Percentiles rank a stretch among this genome's conserved stretches.
Evolutionary conservation across 2,113 vertebrate species (phyloP).

Genomic region (Ctenomys sociabilis): DNA sequence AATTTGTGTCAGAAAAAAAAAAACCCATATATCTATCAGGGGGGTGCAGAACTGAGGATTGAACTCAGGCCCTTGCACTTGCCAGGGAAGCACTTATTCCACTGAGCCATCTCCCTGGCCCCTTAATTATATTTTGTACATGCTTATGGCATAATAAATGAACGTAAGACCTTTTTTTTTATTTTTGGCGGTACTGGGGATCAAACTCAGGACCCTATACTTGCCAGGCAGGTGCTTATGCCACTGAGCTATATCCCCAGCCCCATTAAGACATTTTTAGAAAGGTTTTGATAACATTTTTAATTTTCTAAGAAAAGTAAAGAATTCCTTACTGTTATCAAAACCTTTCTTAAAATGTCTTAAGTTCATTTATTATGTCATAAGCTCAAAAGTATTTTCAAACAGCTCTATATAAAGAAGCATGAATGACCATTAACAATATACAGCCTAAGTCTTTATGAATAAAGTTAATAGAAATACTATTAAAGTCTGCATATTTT

Average conservation of each 20-base stretch:
- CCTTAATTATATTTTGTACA: neutral
- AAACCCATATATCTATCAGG: no score
- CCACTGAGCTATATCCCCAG: no score
- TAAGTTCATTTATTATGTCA: no score
- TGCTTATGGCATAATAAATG: conserved; percentile 19
- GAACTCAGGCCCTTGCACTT: no score
- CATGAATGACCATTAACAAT: conserved; percentile 79
- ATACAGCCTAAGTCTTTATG: conserved; percentile 81
- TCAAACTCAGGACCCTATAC: no score
- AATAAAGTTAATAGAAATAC: conserved; percentile 64
- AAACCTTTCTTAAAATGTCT: no score
- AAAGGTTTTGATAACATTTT: neutral
- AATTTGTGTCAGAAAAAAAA: neutral
- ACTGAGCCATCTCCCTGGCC: no score
- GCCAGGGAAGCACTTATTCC: no score
- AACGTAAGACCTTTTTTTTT: conserved; percentile 33
- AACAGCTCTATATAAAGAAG: conserved; percentile 79
- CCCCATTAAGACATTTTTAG: neutral
- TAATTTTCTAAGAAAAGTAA: neutral
- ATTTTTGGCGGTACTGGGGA: neutral
- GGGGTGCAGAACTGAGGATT: no score
- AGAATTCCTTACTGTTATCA: no score
- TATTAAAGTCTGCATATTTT: conserved; percentile 72
- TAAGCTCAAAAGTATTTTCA: conserved; percentile 79
- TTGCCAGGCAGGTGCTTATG: no score